These are phyloP conservation scores for Manacus vitellinus DNA, from an alignment of 2,113 vertebrate species.

Conservation along the genomic window DNA sequence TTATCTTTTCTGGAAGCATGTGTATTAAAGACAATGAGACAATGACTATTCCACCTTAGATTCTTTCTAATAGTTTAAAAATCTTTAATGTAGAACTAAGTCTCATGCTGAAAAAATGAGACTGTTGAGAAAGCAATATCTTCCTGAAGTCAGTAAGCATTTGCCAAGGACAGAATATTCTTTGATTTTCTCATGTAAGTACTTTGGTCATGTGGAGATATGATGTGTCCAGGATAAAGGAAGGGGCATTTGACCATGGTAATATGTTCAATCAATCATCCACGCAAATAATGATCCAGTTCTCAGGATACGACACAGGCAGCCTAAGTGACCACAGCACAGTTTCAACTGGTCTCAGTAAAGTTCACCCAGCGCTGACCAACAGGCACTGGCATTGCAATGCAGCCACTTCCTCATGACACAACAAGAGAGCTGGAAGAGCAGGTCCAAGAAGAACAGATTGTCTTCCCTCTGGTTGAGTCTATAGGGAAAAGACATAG, in stretches of 20 bases:
- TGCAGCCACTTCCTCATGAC: background rate
- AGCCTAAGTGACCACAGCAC: background rate
- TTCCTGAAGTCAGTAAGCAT: background rate
- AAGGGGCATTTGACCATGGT: background rate
- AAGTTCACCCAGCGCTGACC: background rate
- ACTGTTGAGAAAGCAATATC: background rate
- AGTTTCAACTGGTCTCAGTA: background rate
- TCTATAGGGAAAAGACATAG: background rate
- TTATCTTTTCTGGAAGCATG: background rate
- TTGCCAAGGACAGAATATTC: background rate
- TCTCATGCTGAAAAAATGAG: background rate
- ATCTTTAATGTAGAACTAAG: background rate
- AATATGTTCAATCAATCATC: background rate
- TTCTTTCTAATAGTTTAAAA: background rate
- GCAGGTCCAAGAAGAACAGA: background rate
- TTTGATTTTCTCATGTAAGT: background rate
- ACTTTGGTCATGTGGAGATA: background rate
- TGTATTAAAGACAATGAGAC: background rate
- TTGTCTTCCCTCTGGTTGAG: background rate
- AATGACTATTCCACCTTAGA: background rate
- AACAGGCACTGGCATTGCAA: background rate
- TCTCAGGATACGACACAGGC: background rate
- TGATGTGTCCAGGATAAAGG: background rate
- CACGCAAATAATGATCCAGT: background rate
- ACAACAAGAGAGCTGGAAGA: background rate